Percentiles rank a stretch among this genome's conserved stretches.
phyloP scores from a whole-genome alignment of 2,113 vertebrate species.

The Phoxinus phoxinus region DNA sequence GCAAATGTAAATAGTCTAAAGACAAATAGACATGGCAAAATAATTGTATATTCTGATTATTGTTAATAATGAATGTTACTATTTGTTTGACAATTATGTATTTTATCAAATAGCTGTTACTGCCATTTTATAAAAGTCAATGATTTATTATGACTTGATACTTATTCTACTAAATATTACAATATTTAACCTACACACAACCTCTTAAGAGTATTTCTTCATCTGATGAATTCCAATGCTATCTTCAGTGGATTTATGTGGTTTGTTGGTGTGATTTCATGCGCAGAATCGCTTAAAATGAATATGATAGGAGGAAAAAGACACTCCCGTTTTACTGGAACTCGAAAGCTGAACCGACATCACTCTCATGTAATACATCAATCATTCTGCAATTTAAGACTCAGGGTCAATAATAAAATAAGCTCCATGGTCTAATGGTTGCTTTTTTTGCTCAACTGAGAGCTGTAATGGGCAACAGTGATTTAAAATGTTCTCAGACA shows the following conservation, averaged over 20 bases:
- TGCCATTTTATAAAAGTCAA: too few species aligned
- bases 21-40: too few species aligned
- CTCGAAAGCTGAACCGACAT: constrained; percentile 8
- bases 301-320: neutral
- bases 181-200: constrained; percentile 16
- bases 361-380: constrained; percentile 22
- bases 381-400: constrained; percentile 33
- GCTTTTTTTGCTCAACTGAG: constrained; percentile 24
- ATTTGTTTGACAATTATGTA: too few species aligned
- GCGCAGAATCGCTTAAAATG: neutral
- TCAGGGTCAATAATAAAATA: constrained; percentile 51
- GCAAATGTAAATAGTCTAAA: too few species aligned
- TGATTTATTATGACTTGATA: too few species aligned
- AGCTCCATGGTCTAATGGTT: constrained; percentile 39
- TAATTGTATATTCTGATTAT: too few species aligned
- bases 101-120: too few species aligned
- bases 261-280: neutral
- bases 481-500: constrained; percentile 30
- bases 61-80: too few species aligned
- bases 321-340: constrained; percentile 29
- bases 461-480: constrained; percentile 1
- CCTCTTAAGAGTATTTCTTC: constrained; percentile 18
- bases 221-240: neutral
- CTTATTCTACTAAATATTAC: too few species aligned
- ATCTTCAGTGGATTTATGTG: neutral